Evolutionary conservation across 2,888 invertebrate species (phyloP).

Genomic region (Mactromeris polynyma): DNA sequence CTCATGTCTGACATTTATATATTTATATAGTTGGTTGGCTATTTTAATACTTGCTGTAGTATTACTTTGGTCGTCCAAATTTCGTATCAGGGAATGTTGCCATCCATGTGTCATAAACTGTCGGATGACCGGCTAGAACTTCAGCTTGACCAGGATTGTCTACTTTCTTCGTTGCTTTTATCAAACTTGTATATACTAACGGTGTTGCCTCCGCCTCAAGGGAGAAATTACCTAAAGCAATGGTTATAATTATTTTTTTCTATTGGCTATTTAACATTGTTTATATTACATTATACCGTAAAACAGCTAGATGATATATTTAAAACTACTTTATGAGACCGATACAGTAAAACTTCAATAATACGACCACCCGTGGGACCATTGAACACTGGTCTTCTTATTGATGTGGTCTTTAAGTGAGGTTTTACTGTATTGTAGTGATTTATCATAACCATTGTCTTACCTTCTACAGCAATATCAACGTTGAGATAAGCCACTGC

Average conservation of each 20-base stretch:
- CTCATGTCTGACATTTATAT: too few relatives aligned
- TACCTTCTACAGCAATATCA: slow-evolving; percentile 82
- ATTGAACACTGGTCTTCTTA: too few relatives aligned
- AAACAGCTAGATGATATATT: too few relatives aligned
- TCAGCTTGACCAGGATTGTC: slow-evolving; percentile 64
- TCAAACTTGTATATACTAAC: slow-evolving; percentile 84
- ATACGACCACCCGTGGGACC: too few relatives aligned
- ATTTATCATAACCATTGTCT: neutral
- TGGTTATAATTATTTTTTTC: too few relatives aligned
- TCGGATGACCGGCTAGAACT: slow-evolving; percentile 45
- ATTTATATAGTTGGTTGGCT: too few relatives aligned
- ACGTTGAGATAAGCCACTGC: slow-evolving; percentile 84
- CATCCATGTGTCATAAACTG: slow-evolving; percentile 66
- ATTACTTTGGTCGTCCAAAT: slow-evolving; percentile 14
- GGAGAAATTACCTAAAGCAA: slow-evolving; percentile 73
- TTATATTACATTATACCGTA: too few relatives aligned
- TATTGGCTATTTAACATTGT: too few relatives aligned
- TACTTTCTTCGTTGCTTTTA: slow-evolving; percentile 86
- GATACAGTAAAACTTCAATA: too few relatives aligned
- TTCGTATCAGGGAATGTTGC: slow-evolving; percentile 31
- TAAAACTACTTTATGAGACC: too few relatives aligned
- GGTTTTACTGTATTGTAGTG: neutral
- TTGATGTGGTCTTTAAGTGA: too few relatives aligned
- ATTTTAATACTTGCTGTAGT: neutral
- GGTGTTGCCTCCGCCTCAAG: slow-evolving; percentile 81